Conservation (phyloP, 2,888 invertebrate genomes). For the Drosophila yooni region DNA sequence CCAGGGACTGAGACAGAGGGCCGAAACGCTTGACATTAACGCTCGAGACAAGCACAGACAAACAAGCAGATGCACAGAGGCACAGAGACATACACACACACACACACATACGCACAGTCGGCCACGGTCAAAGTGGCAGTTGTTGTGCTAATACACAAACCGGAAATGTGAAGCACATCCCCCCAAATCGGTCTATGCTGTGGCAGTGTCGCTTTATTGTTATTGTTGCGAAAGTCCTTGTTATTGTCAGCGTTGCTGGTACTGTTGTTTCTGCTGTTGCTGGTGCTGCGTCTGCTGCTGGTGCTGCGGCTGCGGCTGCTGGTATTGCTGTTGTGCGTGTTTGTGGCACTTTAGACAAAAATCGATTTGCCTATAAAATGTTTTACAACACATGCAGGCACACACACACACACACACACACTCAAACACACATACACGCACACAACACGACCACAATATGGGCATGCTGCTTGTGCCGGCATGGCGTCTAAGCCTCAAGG, state of each 20-base stretch:
- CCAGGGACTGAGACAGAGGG: constrained; percentile 19
- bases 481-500: constrained; percentile 41
- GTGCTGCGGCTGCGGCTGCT: constrained; percentile 33
- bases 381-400: constrained; percentile 59
- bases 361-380: constrained; percentile 82
- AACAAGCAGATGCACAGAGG: not conserved
- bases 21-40: constrained; percentile 44
- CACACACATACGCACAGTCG: constrained; percentile 17
- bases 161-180: constrained; percentile 36
- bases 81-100: constrained; percentile 2
- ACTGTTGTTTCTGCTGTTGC: constrained; percentile 22
- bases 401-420: constrained; percentile 27
- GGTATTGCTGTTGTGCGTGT: constrained; percentile 60
- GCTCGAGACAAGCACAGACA: constrained; percentile 27
- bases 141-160: constrained; percentile 59
- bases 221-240: constrained; percentile 64
- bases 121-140: constrained; percentile 56
- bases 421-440: constrained; percentile 33
- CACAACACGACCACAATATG: constrained; percentile 39
- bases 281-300: constrained; percentile 22
- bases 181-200: constrained; percentile 11
- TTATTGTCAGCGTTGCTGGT: constrained; percentile 56
- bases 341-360: constrained; percentile 81
- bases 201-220: constrained; percentile 62
- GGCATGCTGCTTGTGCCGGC: constrained; percentile 44